Base-by-base conservation (phyloP, 2,113 vertebrate genomes). In the Sterrhoptilus dennistouni region DNA sequence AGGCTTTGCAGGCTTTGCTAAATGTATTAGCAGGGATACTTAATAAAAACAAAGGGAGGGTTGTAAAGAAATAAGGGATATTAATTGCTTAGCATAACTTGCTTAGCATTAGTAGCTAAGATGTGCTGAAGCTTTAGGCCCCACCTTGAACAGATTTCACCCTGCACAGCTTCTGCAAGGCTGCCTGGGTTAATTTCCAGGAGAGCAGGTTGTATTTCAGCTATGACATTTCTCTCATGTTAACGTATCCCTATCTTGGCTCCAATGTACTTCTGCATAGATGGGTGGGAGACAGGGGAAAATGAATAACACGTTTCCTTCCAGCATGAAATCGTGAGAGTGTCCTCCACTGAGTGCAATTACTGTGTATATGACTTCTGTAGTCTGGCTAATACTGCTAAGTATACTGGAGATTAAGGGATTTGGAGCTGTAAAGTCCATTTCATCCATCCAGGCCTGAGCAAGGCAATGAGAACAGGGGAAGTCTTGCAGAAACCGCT, bases 301-400 rank as follows among this genome's bases (percentile, higher is more conserved):
- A 96, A 96, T 25, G 40, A 84, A 21, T 57, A 94, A 64, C 38
- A 56, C 0, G 0, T 76, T 84, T 91, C 76, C 57, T 95, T 81
- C 52, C 70, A 66, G 90, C 60, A 49, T 75, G 74, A 93, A 95
- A 96, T 83, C 57, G 85, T 35, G 60, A 81, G 87, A 63, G 11
- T 54, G 76, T 74, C 88, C 85, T 94, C 91, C 8, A 5, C 77
- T 45, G 88, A 93, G 92, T 87, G 83, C 95, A 96, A 85, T 94
- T 94, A 94, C 66, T 45, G 64, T 42, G 56, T 82, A 38, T 89
- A 25, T 92, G 89, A 93, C 92, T 93, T 83, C 89, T 91, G 90
- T 93, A 97, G 94, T 91, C 95, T 95, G 95, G 93, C 94, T 97
- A 97, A 96, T 94, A 68, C 89, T 91, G 92, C 70, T 93, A 96